Conservation (phyloP, 2,113 vertebrate species). For the Nycticryphes semicollaris region DNA sequence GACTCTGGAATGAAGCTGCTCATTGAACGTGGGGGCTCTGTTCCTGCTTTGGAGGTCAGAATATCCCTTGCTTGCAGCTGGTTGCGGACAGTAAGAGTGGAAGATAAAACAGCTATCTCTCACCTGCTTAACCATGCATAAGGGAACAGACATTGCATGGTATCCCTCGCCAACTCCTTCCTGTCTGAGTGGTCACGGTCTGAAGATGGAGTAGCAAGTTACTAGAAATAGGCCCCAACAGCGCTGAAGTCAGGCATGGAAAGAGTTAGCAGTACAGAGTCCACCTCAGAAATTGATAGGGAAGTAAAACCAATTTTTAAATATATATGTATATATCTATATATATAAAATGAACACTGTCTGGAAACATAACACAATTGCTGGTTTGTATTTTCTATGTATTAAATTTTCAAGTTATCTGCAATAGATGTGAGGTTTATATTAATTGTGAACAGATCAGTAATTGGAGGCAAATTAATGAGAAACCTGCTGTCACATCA, state of each 20-base stretch:
- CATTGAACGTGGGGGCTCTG: not conserved
- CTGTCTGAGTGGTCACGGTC: not conserved
- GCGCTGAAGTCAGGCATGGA: not conserved
- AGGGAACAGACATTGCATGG: not conserved
- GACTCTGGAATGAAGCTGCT: not conserved
- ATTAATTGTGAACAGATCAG: constrained; percentile 71
- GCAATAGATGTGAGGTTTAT: constrained; percentile 56
- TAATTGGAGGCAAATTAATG: constrained; percentile 67
- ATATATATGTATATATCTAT: not conserved
- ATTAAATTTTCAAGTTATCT: constrained; percentile 33
- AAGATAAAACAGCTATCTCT: not conserved
- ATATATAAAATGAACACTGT: not conserved
- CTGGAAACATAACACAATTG: not conserved
- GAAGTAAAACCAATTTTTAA: not conserved
- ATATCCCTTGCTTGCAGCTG: not conserved
- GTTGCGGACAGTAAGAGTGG: not conserved
- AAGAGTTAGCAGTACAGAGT: not conserved
- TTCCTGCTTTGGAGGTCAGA: not conserved
- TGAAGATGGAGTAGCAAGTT: not conserved
- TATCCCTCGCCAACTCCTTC: not conserved
- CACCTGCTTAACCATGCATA: not conserved
- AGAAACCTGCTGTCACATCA: constrained; percentile 75
- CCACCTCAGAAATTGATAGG: not conserved
- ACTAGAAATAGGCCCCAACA: not conserved
- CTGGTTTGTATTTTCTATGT: not conserved